Percentiles rank a stretch among this genome's conserved stretches.
These are phyloP conservation scores for Lamprotornis superbus DNA, from an alignment of 2,113 vertebrate genomes.

Conservation along the genomic window DNA sequence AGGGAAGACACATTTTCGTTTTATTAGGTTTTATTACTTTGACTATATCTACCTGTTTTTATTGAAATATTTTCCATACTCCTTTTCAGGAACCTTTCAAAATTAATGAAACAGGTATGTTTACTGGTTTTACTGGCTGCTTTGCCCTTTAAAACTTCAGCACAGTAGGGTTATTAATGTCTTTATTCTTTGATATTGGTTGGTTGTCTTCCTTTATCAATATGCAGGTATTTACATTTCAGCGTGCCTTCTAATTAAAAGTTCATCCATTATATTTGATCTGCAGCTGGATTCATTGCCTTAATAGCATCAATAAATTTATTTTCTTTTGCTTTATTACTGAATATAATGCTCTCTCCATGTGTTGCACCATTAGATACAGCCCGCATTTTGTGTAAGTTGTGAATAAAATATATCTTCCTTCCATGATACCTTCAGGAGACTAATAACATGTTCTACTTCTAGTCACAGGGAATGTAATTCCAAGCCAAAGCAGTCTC, in stretches of 20 bases:
- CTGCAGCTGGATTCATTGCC: neutral
- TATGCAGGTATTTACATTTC: neutral
- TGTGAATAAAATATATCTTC: slow-evolving; percentile 11
- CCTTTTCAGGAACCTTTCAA: neutral
- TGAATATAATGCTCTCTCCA: neutral
- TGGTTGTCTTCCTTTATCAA: neutral
- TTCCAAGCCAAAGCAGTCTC: neutral
- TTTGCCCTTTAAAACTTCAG: neutral
- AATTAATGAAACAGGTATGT: neutral
- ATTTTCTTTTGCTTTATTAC: neutral
- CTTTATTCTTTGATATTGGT: neutral
- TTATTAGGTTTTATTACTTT: neutral
- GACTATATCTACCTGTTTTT: neutral
- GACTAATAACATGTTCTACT: neutral
- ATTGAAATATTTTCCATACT: neutral
- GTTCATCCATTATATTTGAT: neutral
- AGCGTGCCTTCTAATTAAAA: neutral
- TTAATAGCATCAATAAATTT: neutral
- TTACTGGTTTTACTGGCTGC: neutral
- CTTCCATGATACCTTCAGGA: neutral
- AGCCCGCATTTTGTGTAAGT: neutral
- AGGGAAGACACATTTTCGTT: neutral
- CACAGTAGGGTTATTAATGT: neutral
- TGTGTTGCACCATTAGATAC: neutral
- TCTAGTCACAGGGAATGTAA: neutral